These are phyloP conservation scores for Andricus curvator DNA, from an alignment of 2,888 invertebrate genomes.

Conservation along the genomic window DNA sequence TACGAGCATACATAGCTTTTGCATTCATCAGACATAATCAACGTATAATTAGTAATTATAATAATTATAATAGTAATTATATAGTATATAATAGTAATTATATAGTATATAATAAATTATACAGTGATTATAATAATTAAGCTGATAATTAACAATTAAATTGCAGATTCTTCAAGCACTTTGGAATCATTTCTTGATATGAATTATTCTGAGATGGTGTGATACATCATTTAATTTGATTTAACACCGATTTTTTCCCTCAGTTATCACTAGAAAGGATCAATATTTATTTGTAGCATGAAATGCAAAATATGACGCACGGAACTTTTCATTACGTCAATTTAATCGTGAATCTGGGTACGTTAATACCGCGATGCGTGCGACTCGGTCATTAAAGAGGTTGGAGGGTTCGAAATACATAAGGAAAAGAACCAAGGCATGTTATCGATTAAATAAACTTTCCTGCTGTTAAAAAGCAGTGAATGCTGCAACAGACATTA, in stretches of 20 bases:
- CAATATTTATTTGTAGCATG: neutral
- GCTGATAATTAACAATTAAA: too few species aligned
- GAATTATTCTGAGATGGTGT: neutral
- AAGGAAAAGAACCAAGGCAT: slow-evolving; percentile 60
- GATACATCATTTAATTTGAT: neutral
- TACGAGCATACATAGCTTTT: too few species aligned
- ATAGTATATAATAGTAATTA: too few species aligned
- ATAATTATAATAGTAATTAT: too few species aligned
- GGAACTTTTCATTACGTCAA: slow-evolving; percentile 35
- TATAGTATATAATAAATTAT: too few species aligned
- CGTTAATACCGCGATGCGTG: slow-evolving; percentile 64
- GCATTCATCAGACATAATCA: too few species aligned
- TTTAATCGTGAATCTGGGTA: slow-evolving; percentile 51
- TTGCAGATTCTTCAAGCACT: neutral
- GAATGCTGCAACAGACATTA: neutral
- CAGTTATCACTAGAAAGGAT: neutral
- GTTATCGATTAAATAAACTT: slow-evolving; percentile 74
- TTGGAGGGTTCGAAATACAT: slow-evolving; percentile 59
- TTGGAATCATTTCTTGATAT: neutral
- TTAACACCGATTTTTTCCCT: neutral
- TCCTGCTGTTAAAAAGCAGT: slow-evolving; percentile 32
- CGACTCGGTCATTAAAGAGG: slow-evolving; percentile 71
- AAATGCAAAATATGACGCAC: slow-evolving; percentile 29
- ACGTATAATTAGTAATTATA: too few species aligned
- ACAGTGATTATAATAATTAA: too few species aligned